Conservation (phyloP, 2,888 invertebrate species). For the Oscheius myriophilus region DNA sequence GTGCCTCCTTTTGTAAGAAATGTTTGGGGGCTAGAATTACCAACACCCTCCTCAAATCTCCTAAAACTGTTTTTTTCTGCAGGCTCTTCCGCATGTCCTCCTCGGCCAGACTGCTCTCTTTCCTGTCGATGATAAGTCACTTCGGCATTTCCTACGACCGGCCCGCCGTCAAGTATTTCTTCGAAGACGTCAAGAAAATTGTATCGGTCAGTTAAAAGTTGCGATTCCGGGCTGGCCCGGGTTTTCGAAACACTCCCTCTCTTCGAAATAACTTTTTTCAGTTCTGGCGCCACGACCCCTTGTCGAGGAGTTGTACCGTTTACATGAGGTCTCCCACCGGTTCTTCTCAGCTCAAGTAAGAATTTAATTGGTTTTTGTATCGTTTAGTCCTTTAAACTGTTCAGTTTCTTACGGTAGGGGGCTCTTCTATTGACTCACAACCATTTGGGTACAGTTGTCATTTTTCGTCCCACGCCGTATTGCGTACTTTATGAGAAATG, state of each 20-base stretch:
- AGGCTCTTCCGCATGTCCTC: slow-evolving; percentile 49
- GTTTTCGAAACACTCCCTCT: neutral
- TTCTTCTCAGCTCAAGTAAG: slow-evolving; percentile 30
- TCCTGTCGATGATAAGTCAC: slow-evolving; percentile 40
- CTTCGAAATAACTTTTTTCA: slow-evolving; percentile 11
- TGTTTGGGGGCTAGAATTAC: too few relatives aligned
- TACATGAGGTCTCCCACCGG: slow-evolving; percentile 44
- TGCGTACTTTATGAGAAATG: too few relatives aligned
- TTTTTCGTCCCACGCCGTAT: too few relatives aligned
- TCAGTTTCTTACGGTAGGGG: too few relatives aligned
- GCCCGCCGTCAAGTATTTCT: slow-evolving; percentile 42
- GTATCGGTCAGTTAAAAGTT: slow-evolving; percentile 34
- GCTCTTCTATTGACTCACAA: too few relatives aligned
- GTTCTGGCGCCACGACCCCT: slow-evolving; percentile 40
- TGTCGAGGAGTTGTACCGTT: slow-evolving; percentile 40
- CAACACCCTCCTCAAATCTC: too few relatives aligned
- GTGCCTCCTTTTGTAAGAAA: too few relatives aligned
- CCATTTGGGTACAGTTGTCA: too few relatives aligned
- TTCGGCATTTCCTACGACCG: slow-evolving; percentile 55
- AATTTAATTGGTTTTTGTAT: too few relatives aligned
- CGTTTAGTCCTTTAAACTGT: too few relatives aligned
- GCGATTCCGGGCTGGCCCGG: too few relatives aligned
- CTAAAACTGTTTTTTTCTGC: neutral
- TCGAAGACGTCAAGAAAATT: slow-evolving; percentile 41
- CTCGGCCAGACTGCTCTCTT: slow-evolving; percentile 38